Evolutionary conservation across 2,888 invertebrate genomes (phyloP).

Genomic region (Epinotia bilunana): DNA sequence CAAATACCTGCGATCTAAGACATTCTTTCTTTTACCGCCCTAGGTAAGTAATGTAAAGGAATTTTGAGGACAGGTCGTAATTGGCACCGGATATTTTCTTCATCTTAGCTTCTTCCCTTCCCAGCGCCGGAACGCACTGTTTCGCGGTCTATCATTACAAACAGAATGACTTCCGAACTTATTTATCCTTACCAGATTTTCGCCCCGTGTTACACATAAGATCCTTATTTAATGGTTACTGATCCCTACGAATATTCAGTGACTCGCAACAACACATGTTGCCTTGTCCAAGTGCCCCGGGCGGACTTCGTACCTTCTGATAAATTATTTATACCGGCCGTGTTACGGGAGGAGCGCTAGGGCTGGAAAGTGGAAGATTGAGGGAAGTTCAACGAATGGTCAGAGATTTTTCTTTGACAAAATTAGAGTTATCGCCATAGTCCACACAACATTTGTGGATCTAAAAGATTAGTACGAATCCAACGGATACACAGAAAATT

Average conservation of each 20-base stretch:
- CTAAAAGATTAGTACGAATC: too few species aligned
- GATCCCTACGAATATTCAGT: slow-evolving; percentile 33
- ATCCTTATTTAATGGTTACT: slow-evolving; percentile 8
- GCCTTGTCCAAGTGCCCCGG: slow-evolving; percentile 29
- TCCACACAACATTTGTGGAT: too few species aligned
- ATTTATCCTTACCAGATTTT: neutral
- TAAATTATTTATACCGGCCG: slow-evolving; percentile 46
- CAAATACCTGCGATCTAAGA: too few species aligned
- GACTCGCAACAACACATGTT: slow-evolving; percentile 36
- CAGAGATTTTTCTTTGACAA: neutral
- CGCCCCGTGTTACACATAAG: neutral
- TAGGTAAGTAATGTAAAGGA: too few species aligned
- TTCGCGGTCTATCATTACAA: neutral
- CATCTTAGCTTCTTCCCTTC: too few species aligned
- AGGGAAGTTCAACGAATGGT: neutral
- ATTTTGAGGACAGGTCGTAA: too few species aligned
- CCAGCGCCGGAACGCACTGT: neutral
- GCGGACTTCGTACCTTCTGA: slow-evolving; percentile 42
- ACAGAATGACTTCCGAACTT: neutral
- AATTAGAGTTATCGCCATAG: too few species aligned
- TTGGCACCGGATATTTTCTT: too few species aligned
- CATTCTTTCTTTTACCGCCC: too few species aligned
- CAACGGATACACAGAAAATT: too few species aligned
- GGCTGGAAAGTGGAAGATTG: slow-evolving; percentile 6
- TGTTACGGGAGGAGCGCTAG: slow-evolving; percentile 16